Conservation (phyloP, 1,140 invertebrate species). For the Potamilus streckersoni region DNA sequence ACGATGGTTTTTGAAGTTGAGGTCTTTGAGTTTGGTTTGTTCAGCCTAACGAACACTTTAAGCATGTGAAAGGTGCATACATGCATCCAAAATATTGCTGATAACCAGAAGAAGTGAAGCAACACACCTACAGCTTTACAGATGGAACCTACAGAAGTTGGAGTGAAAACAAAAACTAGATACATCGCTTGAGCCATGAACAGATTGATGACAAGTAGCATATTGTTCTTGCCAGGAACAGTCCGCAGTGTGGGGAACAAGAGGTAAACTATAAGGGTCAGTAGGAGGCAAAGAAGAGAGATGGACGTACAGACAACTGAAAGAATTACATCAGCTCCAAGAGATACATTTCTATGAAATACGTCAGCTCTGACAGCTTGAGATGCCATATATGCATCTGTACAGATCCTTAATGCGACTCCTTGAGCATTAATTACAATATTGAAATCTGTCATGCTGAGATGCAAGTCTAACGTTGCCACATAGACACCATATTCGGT, state of each 20-base stretch:
- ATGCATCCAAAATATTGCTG: slow-evolving; percentile 17
- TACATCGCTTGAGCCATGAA: slow-evolving; percentile 3
- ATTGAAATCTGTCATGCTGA: too few relatives aligned
- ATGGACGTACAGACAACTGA: not conserved
- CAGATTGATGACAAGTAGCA: slow-evolving; percentile 9
- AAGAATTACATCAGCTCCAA: not conserved
- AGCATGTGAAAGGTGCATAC: slow-evolving; percentile 18
- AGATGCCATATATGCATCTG: too few relatives aligned
- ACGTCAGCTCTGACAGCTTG: too few relatives aligned
- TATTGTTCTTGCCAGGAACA: slow-evolving; percentile 17
- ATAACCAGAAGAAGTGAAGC: slow-evolving; percentile 6
- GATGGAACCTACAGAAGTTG: not conserved
- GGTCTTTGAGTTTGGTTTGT: not conserved
- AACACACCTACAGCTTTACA: slow-evolving; percentile 8
- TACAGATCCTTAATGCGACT: too few relatives aligned
- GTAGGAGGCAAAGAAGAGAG: slow-evolving; percentile 4
- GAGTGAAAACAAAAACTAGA: not conserved
- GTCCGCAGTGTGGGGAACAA: not conserved
- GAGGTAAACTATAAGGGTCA: slow-evolving; percentile 10
- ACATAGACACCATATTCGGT: too few relatives aligned
- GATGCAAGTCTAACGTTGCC: too few relatives aligned
- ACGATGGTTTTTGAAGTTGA: not conserved
- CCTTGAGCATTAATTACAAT: too few relatives aligned
- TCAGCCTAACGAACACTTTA: slow-evolving; percentile 2
- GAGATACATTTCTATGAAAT: too few relatives aligned